A percentile compares a stretch with the other conserved stretches of the same genome.
phyloP scores from a whole-genome alignment of 2,113 vertebrate genomes.

The Orcinus orca region DNA sequence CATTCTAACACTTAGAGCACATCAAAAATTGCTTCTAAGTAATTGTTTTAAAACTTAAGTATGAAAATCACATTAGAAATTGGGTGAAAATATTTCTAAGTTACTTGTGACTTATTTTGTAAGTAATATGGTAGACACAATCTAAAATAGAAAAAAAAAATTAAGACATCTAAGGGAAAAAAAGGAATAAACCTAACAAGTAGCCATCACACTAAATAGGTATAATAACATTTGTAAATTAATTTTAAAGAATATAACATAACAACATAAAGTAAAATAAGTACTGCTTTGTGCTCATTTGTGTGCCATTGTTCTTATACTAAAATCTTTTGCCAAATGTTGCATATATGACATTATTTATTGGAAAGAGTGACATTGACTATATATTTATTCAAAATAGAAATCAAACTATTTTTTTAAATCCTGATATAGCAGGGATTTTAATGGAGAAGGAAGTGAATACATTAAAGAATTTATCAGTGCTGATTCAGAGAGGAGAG shows the following conservation, averaged over 20 bases:
- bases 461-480: neutral
- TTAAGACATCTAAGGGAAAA: neutral
- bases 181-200: neutral
- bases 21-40: neutral
- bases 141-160: neutral
- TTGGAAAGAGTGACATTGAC: neutral
- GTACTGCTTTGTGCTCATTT: neutral
- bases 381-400: neutral
- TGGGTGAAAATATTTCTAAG: neutral
- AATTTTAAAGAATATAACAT: neutral
- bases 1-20: neutral
- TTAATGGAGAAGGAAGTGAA: constrained; percentile 21
- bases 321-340: neutral
- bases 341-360: neutral
- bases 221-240: neutral
- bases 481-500: neutral
- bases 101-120: neutral
- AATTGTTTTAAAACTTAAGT: neutral
- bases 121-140: neutral
- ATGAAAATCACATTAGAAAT: neutral
- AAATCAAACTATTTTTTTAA: constrained; percentile 17
- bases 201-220: neutral
- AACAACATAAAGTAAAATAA: neutral
- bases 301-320: neutral
- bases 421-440: neutral